Base-by-base conservation (phyloP, 2,113 vertebrate species). In the Solenodon paradoxus region DNA sequence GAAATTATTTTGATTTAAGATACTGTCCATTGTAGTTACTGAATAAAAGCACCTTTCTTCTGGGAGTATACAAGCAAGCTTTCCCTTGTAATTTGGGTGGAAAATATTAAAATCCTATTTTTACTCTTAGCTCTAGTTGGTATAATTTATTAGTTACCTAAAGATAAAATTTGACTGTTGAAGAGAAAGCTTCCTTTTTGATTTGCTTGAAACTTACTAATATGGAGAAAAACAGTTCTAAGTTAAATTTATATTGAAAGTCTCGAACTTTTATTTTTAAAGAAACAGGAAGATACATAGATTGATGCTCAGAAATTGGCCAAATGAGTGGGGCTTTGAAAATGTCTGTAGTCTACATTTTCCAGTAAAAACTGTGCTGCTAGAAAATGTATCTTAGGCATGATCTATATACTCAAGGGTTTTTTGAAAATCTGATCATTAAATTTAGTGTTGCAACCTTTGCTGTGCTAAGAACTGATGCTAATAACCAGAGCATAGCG, bases 101-200 rank as follows among this genome's bases (percentile, higher is more conserved):
- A 74, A 95, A 95, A 59, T 51, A 78, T n/a, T 80, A 69, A 94
- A 89, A 72, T 35, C 42, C 68, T 90, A 75, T 53, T 83, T 77
- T 90, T 92, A 53, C 1, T 74, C 5, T 72, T 17, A 92, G 8
- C 10, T 86, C 30, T 35, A 4, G 45, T 95, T 84, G 72, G 89
- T 3, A 12, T 61, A 81, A 93, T 63, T 71, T 88, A 66, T 17
- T 83, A 59, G 8, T 69, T 82, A 11, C 30, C 0, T 2, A 81
- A 53, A 89, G 24, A 77, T 9, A 53, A 51, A 59, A 45, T 72
- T 28, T 78, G 20, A 28, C 20, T 80, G 9, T 53, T 82, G 13
- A 92, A 88, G 22, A 57, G 5, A 88, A 84, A 93, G 20, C 10
- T 47, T 82, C 6, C 47, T 45, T 68, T 78, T 42, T 61, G 15